Evolutionary conservation across 2,113 vertebrate species (phyloP).

Genomic region (Crotalus horridus): DNA sequence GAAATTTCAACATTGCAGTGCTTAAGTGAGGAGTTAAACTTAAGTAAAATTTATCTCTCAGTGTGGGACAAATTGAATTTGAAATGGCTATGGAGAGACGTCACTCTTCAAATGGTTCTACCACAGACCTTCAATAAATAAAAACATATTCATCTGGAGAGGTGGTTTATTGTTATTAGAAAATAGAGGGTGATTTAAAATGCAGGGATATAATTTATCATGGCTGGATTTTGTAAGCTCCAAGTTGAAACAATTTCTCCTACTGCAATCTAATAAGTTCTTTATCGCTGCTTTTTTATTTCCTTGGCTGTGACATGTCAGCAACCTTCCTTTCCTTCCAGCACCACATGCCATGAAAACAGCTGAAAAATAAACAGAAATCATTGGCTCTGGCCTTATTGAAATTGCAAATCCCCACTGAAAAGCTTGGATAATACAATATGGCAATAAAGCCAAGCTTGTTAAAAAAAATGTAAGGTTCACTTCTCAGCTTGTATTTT

Average conservation of each 20-base stretch:
- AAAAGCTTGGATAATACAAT: conserved; percentile 48
- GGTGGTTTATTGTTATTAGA: conserved; percentile 45
- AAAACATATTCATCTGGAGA: conserved; percentile 37
- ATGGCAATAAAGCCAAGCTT: conserved; percentile 31
- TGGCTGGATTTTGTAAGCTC: conserved; percentile 41
- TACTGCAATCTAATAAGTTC: conserved; percentile 36
- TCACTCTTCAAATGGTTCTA: conserved; percentile 54
- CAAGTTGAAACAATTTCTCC: conserved; percentile 45
- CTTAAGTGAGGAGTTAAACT: conserved; percentile 33
- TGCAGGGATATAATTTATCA: conserved; percentile 44
- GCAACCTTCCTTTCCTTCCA: conserved; percentile 11
- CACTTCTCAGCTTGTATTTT: background rate
- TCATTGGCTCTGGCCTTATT: conserved; percentile 41
- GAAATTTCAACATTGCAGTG: background rate
- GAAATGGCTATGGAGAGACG: conserved; percentile 34
- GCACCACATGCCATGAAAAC: conserved; percentile 36
- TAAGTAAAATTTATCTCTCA: conserved; percentile 54
- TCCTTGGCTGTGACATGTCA: background rate
- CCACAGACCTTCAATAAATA: conserved; percentile 32
- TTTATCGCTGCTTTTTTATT: conserved; percentile 51
- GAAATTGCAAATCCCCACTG: conserved; percentile 49
- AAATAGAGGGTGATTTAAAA: conserved; percentile 41
- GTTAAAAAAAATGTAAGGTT: conserved; percentile 7
- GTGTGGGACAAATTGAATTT: conserved; percentile 49
- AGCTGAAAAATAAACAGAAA: conserved; percentile 56